Percentiles rank a stretch among this genome's conserved stretches.
These are phyloP conservation scores for Chironomus tentans DNA, from an alignment of 2,888 invertebrate genomes.

Conservation along the genomic window DNA sequence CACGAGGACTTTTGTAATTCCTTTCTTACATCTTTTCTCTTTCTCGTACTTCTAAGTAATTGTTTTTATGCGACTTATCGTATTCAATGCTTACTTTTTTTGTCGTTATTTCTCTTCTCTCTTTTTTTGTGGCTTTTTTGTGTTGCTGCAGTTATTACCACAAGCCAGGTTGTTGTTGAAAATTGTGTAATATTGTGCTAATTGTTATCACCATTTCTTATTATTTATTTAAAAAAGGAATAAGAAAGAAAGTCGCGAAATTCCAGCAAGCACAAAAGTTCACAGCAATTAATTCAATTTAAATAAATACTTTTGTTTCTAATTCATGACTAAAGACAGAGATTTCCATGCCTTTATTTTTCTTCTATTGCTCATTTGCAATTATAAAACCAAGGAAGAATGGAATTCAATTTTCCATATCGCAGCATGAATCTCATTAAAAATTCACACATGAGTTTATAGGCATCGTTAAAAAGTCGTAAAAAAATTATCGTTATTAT, in stretches of 20 bases:
- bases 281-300: background rate
- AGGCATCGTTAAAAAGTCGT: background rate
- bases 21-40: background rate
- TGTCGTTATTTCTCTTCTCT: background rate
- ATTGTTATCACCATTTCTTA: background rate
- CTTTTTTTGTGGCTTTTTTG: background rate
- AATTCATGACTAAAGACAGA: background rate
- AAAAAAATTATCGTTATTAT: background rate
- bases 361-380: background rate
- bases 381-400: background rate
- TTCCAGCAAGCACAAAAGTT: background rate
- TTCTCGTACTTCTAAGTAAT: background rate
- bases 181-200: constrained; percentile 11
- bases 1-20: too few species aligned
- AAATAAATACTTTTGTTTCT: background rate
- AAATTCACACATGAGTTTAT: constrained; percentile 1
- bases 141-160: background rate
- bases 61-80: background rate
- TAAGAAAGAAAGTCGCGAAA: background rate
- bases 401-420: background rate
- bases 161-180: background rate
- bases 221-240: background rate
- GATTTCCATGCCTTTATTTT: background rate
- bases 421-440: background rate
- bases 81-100: background rate